A percentile compares a stretch with the other conserved stretches of the same genome.
Conservation (phyloP, 2,113 vertebrate species). For the Cyphomyrus plagiostoma region DNA sequence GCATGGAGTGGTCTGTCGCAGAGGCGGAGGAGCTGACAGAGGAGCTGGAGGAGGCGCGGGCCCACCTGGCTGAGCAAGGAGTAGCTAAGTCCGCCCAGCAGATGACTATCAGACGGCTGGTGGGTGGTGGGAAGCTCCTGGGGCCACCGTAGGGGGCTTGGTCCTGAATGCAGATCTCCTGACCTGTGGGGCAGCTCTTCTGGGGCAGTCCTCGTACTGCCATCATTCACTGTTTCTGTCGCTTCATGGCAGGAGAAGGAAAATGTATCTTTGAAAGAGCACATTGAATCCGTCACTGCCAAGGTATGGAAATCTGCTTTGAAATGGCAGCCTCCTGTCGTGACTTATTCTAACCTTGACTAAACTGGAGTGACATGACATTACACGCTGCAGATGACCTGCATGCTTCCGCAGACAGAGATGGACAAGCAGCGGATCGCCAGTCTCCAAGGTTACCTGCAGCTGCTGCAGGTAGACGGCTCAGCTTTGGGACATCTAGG, state of each 20-base stretch:
- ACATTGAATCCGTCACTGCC: constrained; percentile 13
- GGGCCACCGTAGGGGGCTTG: not conserved
- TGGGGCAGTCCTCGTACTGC: not conserved
- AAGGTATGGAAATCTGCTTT: constrained; percentile 20
- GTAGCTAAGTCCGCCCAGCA: not conserved
- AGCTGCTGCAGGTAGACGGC: not conserved
- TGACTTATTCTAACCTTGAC: not conserved
- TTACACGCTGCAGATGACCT: not conserved
- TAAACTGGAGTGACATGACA: not conserved
- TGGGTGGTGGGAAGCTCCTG: constrained; percentile 13
- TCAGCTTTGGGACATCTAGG: not conserved
- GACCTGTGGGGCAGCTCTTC: not conserved
- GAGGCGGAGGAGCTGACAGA: constrained; percentile 20
- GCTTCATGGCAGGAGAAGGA: constrained; percentile 28
- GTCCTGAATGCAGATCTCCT: not conserved
- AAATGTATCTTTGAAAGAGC: constrained; percentile 18
- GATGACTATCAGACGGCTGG: constrained; percentile 19
- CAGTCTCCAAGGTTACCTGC: not conserved
- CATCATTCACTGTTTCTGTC: not conserved
- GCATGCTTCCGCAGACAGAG: not conserved
- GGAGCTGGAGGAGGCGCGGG: constrained; percentile 22
- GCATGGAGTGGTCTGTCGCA: constrained; percentile 22
- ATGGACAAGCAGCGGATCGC: not conserved
- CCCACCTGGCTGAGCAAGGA: constrained; percentile 19
- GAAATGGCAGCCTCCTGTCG: not conserved